Evolutionary conservation across 2,888 invertebrate genomes (phyloP), one percentile per base, ranked within the genome.

Genomic region (Rhamnusium bicolor): DNA sequence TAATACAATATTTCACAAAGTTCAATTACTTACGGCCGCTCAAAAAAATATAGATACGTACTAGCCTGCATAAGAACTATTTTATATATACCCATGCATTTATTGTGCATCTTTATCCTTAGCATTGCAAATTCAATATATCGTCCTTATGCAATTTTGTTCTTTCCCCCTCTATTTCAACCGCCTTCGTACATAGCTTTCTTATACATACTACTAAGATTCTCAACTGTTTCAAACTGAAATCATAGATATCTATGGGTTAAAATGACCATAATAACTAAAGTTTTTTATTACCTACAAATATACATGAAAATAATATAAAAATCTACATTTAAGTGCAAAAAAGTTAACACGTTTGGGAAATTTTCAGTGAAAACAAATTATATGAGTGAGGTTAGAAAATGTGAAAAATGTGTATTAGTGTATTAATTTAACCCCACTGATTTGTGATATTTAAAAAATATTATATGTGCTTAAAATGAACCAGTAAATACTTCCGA

Each of bases 181-280:
- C 82, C 84, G 84, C 84, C 84, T 84, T 82, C 83, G 79, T 81
- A 81, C 77, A 82, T 82, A 81, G 84, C 84, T 85, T 84, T 85
- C 84, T 84, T 84, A 82, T 83, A 81, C 81, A 81, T 81, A 85
- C 79, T 78, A 65, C 85, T 85, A 86, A 87, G 87, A 87, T 86
- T 85, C 84, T 85, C 87, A 84, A 83, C 86, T 85, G 85, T 86
- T 85, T 84, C 85, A 84, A 85, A 85, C 84, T 81, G 83, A 86
- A 86, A 85, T 86, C 85, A 85, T 85, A 85, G 85, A 84, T 84
- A 85, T 82, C 84, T 83, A 83, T 83, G 83, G 80, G 72, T 79
- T 83, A 84, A 84, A 84, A 84, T 85, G 85, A 80, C 79, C 82
- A 82, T 78, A 74, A 74, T 73, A 71, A 72, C 67, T 69, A 72